A percentile compares a stretch with the other conserved stretches of the same genome.
These are phyloP conservation scores for Chitala chitala DNA, from an alignment of 2,113 vertebrate species.

Conservation along the genomic window DNA sequence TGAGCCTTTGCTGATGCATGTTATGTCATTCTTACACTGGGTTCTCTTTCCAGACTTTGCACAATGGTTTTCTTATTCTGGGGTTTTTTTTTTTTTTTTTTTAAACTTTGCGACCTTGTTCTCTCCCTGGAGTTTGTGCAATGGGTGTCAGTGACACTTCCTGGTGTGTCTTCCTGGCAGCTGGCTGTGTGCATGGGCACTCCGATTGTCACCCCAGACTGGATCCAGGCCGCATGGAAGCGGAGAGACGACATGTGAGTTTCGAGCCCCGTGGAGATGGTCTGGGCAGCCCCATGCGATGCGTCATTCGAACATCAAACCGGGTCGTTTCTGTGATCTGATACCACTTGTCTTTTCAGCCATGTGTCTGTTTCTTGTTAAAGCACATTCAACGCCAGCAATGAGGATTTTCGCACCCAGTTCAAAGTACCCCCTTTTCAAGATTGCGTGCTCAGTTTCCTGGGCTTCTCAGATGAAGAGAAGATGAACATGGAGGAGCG, in stretches of 20 bases:
- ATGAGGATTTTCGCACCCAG: constrained; percentile 78
- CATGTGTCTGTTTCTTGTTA: neutral
- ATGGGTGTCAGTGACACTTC: no score
- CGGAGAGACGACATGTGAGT: constrained; percentile 80
- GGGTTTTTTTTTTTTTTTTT: neutral
- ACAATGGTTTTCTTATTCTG: neutral
- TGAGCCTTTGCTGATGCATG: no score
- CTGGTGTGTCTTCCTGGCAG: constrained; percentile 48
- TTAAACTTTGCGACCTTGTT: no score
- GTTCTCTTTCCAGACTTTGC: neutral
- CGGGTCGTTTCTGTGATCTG: neutral
- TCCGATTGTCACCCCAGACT: constrained; percentile 85
- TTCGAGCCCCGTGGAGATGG: neutral
- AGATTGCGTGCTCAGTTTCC: constrained; percentile 87
- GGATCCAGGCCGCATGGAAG: constrained; percentile 92
- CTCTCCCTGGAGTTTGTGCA: no score
- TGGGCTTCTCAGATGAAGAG: constrained; percentile 94
- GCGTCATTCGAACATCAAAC: neutral
- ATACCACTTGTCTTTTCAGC: neutral
- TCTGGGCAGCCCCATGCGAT: neutral
- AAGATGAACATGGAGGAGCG: constrained; percentile 93
- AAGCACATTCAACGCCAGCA: constrained; percentile 76
- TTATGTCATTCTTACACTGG: no score
- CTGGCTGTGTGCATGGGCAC: constrained; percentile 91
- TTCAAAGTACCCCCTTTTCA: constrained; percentile 96